A percentile compares a stretch with the other conserved stretches of the same genome.
Evolutionary conservation across 2,888 invertebrate genomes (phyloP).

Genomic region (Apodemia hepburni): DNA sequence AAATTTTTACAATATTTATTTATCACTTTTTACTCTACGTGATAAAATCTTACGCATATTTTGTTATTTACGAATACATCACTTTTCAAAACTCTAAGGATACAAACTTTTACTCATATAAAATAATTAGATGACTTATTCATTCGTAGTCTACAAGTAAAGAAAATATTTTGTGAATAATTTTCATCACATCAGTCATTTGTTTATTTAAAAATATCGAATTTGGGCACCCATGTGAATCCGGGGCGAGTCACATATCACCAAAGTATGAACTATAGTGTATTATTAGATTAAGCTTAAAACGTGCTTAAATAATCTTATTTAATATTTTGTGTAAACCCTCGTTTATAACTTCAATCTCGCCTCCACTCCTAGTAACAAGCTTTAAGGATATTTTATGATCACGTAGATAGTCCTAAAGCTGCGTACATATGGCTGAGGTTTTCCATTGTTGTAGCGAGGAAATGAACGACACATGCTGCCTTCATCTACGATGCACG

Average conservation of each 20-base stretch:
- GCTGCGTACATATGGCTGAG: conserved; percentile 21
- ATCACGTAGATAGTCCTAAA: conserved; percentile 19
- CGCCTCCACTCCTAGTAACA: conserved; percentile 12
- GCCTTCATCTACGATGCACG: conserved; percentile 79
- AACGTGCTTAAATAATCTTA: neutral
- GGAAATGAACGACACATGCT: conserved; percentile 76
- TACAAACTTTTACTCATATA: too few species aligned
- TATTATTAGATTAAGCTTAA: neutral
- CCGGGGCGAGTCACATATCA: conserved; percentile 4
- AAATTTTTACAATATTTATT: too few species aligned
- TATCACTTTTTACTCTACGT: too few species aligned
- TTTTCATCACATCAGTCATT: too few species aligned
- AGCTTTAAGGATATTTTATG: conserved; percentile 13
- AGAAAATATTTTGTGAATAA: too few species aligned
- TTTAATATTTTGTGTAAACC: neutral
- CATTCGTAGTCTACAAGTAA: too few species aligned
- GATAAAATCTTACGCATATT: too few species aligned
- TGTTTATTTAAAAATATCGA: neutral
- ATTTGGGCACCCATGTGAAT: conserved; percentile 10
- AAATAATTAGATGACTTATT: too few species aligned
- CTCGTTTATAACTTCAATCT: conserved; percentile 15
- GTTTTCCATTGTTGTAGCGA: conserved; percentile 58
- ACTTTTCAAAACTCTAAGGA: too few species aligned
- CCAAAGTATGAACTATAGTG: neutral
- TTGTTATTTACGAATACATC: too few species aligned